Evolutionary conservation across 2,113 vertebrate genomes (phyloP), one percentile per base, ranked within the genome.

Genomic region (Tachysurus fulvidraco): DNA sequence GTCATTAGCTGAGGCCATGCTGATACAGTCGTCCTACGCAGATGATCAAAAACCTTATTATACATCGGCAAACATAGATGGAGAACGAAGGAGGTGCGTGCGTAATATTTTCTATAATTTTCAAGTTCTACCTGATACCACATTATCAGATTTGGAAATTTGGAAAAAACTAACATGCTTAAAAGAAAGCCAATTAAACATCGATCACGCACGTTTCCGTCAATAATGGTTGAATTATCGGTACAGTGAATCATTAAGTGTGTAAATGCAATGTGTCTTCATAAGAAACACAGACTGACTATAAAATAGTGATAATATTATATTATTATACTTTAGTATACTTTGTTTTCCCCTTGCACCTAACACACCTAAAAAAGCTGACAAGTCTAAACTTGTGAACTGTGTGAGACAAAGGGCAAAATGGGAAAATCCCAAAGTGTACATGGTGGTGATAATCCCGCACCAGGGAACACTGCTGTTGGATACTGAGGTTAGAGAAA

Each of bases 1-100:
- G 64, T 96, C 94, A 25, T 88, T 92, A 17, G 92, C 14, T 0
- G 96, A 96, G 28, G 97, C 97, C 97, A 99, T 99, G 91, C 90
- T 88, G 91, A 82, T 87, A 14, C 44, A 36, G 67, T 79, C 21
- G 69, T 84, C 14, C 60, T 71, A 23, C 14, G 3, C 9, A 69
- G 13, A 64, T 46, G 17, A 44, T 5, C 57, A 23, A 83, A 65
- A 76, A 36, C 28, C 2, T 54, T 13, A 30, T 30, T 10, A 16
- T 55, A 28, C 52, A 57, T 19, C 52, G 36, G 17, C 16, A 57
- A 57, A 79, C 13, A 52, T 3, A 59, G 30, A 77, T 54, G 25
- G 30, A 78, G 55, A 59, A 41, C 4, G 5, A 41, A 28, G 11
- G 19, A 55, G 76, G 73, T 30, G 7, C 11, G 25, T 52, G 52